phyloP scores from a whole-genome alignment of 2,113 vertebrate genomes.

The Rhadina sibilatrix region DNA sequence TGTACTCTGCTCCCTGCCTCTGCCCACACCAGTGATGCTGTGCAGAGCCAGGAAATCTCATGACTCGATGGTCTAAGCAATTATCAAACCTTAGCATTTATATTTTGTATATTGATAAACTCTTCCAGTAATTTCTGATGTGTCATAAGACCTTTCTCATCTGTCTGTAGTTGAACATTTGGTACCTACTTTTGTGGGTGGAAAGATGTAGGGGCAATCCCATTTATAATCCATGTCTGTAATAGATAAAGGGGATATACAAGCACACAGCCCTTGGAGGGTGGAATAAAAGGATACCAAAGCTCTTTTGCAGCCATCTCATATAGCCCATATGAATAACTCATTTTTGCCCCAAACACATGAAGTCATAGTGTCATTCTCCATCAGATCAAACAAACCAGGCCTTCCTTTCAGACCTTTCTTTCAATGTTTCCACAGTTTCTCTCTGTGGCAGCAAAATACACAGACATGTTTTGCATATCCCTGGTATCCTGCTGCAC shows the following conservation, averaged over 20 bases:
- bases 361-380: background rate
- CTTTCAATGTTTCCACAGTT: background rate
- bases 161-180: background rate
- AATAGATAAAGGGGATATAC: background rate
- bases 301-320: background rate
- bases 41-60: background rate
- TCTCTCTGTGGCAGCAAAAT: background rate
- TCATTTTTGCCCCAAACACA: background rate
- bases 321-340: background rate
- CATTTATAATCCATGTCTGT: background rate
- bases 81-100: background rate
- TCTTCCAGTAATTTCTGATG: background rate
- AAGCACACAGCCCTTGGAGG: background rate
- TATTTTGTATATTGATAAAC: background rate
- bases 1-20: background rate
- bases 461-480: background rate
- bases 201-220: background rate
- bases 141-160: background rate
- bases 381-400: background rate
- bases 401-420: background rate
- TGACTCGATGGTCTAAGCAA: background rate
- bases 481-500: background rate
- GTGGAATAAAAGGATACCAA: background rate
- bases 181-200: background rate
- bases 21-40: background rate